Base-by-base conservation (phyloP, 2,113 vertebrate species). In the Nerophis ophidion region DNA sequence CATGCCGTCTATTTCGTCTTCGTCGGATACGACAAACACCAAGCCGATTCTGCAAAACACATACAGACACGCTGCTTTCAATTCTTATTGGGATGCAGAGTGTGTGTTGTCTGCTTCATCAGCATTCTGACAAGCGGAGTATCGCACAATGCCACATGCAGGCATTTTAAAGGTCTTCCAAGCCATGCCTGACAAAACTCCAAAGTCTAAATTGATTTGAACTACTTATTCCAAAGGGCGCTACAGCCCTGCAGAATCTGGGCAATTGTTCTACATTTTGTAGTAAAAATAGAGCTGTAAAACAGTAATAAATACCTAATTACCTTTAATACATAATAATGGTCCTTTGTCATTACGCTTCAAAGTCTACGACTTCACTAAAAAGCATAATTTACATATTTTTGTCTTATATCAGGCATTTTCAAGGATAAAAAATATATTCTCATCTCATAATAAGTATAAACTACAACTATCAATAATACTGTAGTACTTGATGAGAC, bases 1-100 rank as follows among this genome's bases (percentile, higher is more conserved):
- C 85, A 93, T 91, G 0, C 94, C 97, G 76, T 98, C 93, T 16
- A 95, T 70, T 42, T 95, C 93, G 11, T 98, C 93, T 0, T 84
- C 89, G 42, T 93, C 91, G 9, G 93, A 89, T 80, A 99, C 96
- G 74, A 98, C 94, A 63, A 99, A 98, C 74, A 98, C 93, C 49
- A 98, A 71, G 38, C 96, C 96, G 63, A 98, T 89, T 72, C 90
- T 91, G 33, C 33, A 75, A 60, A 9, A 34, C 36, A 58, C 57
- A 71, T 16, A 58, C 42, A 8, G 9, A 60, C 4, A 36, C 2
- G 13, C 8, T 5, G 9, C 40, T 26, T 19, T 38, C 26, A 17
- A 44, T 44, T 60, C 26, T 8, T 1, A 51, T 74, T 79, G 14
- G 63, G 67, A 79, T 70, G 64, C 74, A 68, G 65, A 19, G 33